Conservation (phyloP, 2,888 invertebrate genomes). For the Agrochola macilenta region DNA sequence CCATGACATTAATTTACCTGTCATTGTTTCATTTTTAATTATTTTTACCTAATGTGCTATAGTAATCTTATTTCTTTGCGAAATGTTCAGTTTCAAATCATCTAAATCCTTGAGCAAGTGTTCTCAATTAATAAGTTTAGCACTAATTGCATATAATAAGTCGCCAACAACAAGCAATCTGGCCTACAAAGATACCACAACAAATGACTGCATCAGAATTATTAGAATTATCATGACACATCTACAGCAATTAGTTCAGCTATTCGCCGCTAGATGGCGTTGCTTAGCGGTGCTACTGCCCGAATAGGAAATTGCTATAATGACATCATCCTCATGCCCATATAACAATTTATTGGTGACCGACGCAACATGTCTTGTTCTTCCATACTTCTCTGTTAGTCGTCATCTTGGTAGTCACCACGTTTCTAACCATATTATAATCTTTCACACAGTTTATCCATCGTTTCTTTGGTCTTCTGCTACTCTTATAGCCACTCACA, state of each 20-base stretch:
- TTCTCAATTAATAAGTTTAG: neutral
- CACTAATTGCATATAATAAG: neutral
- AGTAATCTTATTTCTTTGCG: too few relatives aligned
- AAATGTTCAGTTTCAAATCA: neutral
- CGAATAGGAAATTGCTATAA: constrained; percentile 94
- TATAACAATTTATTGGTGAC: too few relatives aligned
- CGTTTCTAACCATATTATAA: neutral
- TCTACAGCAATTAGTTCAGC: neutral
- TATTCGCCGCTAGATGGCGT: constrained; percentile 45
- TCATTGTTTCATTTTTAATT: too few relatives aligned
- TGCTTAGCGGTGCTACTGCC: constrained; percentile 93
- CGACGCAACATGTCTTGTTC: too few relatives aligned
- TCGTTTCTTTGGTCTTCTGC: neutral
- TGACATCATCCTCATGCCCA: neutral
- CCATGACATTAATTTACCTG: too few relatives aligned
- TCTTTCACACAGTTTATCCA: neutral
- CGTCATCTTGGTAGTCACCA: neutral
- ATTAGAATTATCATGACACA: constrained; percentile 23
- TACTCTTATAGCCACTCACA: neutral
- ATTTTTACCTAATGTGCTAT: too few relatives aligned
- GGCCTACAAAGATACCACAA: neutral
- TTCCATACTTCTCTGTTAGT: neutral
- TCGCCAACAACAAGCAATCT: neutral
- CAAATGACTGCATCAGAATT: constrained; percentile 37
- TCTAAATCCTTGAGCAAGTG: neutral